Evolutionary conservation across 1,140 invertebrate genomes (phyloP), one percentile per base, ranked within the genome.

Genomic region (Lepidurus arcticus): DNA sequence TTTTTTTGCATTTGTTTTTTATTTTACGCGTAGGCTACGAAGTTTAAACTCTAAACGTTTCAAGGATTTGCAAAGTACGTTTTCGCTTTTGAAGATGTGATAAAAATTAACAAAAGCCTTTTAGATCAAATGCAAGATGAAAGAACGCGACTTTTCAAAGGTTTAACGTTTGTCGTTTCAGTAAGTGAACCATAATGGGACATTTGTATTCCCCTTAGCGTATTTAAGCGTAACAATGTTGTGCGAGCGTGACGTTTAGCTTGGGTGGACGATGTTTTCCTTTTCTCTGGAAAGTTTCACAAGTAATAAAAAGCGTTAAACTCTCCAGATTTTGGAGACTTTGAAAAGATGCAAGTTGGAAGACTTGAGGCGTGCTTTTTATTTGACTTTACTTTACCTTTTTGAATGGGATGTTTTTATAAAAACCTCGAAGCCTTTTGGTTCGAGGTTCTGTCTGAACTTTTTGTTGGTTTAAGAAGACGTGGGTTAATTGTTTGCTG

Each of bases 161-260:
- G 53, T 16, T n/a, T 65, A 65, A 65, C 16, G 1, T 13, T 21
- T 65, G 21, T 5, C 53, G 7, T 65, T 65, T 65, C 53, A 65
- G 16, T 65, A 65, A 65, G 53, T 65, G 53, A 65, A 65, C 53
- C 53, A 65, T 65, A 65, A 65, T 65, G 53, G n/a, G 53, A 65
- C 53, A 16, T 65, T 21, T 65, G 53, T 65, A 65, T 9, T 65
- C 53, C 21, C 21, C 53, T 65, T n/a, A 65, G 53, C 21, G 5
- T 65, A 21, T 65, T 65, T 65, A 65, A 65, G n/a, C 53, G 53
- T 65, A 65, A 65, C 53, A 65, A 65, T 65, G 53, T 65, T 65
- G 53, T 16, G 16, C 16, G 53, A 65, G 7, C 53, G 53, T 65
- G 53, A 65, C 53, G 16, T 65, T 65, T 65, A 65, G 21, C 16